Evolutionary conservation across 2,113 vertebrate species (phyloP).

Genomic region (Bungarus multicinctus): DNA sequence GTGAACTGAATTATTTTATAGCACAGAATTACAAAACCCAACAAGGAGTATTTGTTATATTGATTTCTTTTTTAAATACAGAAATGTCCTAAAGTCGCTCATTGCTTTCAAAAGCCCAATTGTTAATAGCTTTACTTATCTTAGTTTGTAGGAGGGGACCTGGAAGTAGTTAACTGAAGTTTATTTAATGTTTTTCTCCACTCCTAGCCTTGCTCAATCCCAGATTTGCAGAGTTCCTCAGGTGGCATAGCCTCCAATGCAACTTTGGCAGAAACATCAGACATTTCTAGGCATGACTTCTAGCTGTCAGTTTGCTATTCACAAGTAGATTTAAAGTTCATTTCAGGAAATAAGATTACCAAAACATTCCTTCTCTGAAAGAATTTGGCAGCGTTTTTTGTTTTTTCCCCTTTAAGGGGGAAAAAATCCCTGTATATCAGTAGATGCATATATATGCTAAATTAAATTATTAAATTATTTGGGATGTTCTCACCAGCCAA

Average conservation of each 20-base stretch:
- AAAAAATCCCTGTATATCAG: neutral
- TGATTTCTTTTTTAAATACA: neutral
- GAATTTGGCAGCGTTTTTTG: neutral
- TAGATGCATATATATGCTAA: neutral
- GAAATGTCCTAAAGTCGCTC: neutral
- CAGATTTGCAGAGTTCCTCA: neutral
- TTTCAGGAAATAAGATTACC: constrained; percentile 3
- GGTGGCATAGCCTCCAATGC: neutral
- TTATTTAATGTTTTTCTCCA: neutral
- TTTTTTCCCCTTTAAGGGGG: neutral
- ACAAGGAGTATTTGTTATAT: neutral
- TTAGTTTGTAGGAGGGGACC: neutral
- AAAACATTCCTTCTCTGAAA: neutral
- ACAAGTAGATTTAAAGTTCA: neutral
- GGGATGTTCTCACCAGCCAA: neutral
- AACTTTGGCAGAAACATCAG: neutral
- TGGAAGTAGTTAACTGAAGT: neutral
- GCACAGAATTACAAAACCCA: neutral
- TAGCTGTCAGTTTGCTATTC: neutral
- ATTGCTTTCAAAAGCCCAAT: neutral
- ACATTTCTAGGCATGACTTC: neutral
- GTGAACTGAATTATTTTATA: neutral
- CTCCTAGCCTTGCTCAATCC: neutral
- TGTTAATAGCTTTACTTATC: neutral
- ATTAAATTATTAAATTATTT: neutral